Evolutionary conservation across 2,888 invertebrate genomes (phyloP).

Genomic region (Acanthococcus lagerstroemiae): DNA sequence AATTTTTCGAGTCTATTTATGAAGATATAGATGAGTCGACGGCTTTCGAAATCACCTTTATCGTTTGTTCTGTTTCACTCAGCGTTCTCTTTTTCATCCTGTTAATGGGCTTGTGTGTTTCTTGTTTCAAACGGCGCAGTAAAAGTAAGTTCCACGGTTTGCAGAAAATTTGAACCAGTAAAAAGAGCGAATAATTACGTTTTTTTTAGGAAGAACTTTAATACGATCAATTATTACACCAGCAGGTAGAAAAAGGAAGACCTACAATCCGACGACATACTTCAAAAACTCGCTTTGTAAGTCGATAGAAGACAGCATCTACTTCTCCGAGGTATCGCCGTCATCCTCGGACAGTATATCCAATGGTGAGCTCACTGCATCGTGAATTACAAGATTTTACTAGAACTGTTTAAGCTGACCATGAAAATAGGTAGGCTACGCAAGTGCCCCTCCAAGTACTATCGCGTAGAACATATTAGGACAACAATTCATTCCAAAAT

Average conservation of each 20-base stretch:
- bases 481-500: too few species aligned
- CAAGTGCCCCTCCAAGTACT: too few species aligned
- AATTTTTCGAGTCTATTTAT: background rate
- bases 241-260: background rate
- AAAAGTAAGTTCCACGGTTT: background rate
- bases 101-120: background rate
- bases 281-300: constrained; percentile 8
- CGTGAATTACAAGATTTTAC: too few species aligned
- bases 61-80: background rate
- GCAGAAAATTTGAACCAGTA: too few species aligned
- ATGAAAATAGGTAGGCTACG: too few species aligned
- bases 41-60: background rate
- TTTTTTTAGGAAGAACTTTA: background rate
- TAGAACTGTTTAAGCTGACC: too few species aligned
- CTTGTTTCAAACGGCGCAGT: background rate
- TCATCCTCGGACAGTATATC: constrained; percentile 16
- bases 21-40: background rate
- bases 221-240: background rate
- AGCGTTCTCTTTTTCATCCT: background rate
- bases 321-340: constrained; percentile 23
- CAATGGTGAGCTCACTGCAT: background rate
- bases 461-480: too few species aligned
- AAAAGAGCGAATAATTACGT: background rate
- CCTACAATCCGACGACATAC: background rate
- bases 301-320: constrained; percentile 18